phyloP scores from a whole-genome alignment of 2,888 invertebrate species.

The Caenorhabditis sp. region DNA sequence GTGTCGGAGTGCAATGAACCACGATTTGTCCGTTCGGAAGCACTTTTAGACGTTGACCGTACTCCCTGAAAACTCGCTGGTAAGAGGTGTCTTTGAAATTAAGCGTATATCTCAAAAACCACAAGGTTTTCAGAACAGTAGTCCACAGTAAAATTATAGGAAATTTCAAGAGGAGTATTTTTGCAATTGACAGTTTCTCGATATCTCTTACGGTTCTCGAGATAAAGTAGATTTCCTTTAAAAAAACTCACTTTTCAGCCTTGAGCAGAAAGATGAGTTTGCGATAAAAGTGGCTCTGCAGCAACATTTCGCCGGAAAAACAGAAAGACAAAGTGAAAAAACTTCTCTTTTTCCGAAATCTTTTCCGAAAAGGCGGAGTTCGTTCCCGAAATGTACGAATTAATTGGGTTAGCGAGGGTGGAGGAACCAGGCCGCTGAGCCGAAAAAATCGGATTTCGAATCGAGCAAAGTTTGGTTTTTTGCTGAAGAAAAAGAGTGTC shows the following conservation, averaged over 20 bases:
- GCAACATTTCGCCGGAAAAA: conserved; percentile 33
- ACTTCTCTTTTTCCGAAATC: neutral
- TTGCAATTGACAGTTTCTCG: no score
- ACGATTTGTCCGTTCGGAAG: conserved; percentile 53
- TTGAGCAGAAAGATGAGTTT: conserved; percentile 56
- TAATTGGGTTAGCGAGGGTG: conserved; percentile 44
- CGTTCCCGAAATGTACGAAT: conserved; percentile 26
- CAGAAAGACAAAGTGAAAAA: neutral
- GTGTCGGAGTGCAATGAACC: conserved; percentile 46
- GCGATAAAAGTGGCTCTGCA: conserved; percentile 58
- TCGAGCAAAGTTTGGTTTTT: conserved; percentile 12
- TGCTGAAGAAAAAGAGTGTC: conserved; percentile 1
- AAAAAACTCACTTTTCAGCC: conserved; percentile 57
- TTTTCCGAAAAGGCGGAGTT: conserved; percentile 21
- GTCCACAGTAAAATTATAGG: no score
- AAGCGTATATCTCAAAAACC: no score
- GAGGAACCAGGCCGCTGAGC: conserved; percentile 28
- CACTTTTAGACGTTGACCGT: conserved; percentile 50
- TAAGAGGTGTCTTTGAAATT: no score
- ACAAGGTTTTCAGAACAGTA: no score
- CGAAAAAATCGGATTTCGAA: conserved; percentile 14
- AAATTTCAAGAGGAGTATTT: no score
- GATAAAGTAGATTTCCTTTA: neutral
- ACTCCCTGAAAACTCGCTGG: conserved; percentile 56
- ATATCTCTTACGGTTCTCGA: no score